A percentile compares a stretch with the other conserved stretches of the same genome.
phyloP scores from a whole-genome alignment of 2,888 invertebrate genomes.

The Athalia cordata region DNA sequence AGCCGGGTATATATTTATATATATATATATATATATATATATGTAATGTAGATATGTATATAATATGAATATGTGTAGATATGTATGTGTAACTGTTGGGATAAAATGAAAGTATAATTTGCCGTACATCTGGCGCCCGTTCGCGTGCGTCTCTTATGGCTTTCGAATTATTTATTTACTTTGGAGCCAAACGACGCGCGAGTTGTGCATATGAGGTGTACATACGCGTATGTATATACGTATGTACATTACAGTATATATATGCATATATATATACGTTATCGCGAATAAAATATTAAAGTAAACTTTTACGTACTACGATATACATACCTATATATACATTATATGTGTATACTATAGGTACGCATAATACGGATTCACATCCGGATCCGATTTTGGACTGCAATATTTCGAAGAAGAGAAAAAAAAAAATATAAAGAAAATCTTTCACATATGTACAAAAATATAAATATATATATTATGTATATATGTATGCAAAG shows the following conservation, averaged over 20 bases:
- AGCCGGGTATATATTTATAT: not conserved
- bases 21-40: not conserved
- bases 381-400: no score
- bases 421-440: no score
- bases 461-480: no score
- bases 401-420: no score
- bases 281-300: no score
- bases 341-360: no score
- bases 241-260: not conserved
- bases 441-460: no score
- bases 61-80: not conserved
- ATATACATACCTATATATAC: no score
- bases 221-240: not conserved
- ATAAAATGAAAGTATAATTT: conserved; percentile 29
- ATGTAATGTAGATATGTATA: not conserved
- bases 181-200: not conserved
- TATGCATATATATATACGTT: not conserved
- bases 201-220: not conserved
- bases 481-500: no score
- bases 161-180: conserved; percentile 41
- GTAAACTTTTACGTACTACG: no score
- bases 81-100: conserved; percentile 14
- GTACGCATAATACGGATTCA: no score
- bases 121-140: conserved; percentile 35
- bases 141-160: conserved; percentile 36